Evolutionary conservation across 2,797 vertebrate genomes (phyloP), one percentile per base, ranked within the genome.

Genomic region (Nasua narica): DNA sequence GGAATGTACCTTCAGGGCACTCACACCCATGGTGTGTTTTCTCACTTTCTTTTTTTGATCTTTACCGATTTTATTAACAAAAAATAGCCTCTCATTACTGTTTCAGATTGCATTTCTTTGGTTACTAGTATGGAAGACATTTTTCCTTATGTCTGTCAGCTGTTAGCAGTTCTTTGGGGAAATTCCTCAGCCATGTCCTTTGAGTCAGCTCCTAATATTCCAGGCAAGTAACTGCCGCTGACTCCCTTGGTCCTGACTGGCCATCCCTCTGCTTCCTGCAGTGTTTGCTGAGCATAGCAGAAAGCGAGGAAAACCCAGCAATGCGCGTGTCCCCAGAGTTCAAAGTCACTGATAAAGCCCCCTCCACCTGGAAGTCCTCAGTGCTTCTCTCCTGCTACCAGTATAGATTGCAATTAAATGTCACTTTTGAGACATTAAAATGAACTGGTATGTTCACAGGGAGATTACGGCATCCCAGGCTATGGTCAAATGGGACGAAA

Each of bases 401-500:
- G 7, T 46, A 7, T 25, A 85, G 27, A 35, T 18, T 18, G 8
- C 4, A 52, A 29, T 60, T 79, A 35, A 54, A 46, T 92, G 72
- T 72, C 13, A 21, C 25, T 83, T 62, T 82, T 62, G 62, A 91
- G 72, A 95, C 92, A 93, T 15, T 95, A 69, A 97, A 89, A 95
- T 43, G 5, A 91, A 52, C 18, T 87, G 52, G 3, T 97, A 2
- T 98, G 29, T 94, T 95, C 93, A 43, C 91, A 98, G 97, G 98
- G 97, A 84, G 97, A 97, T 77, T 56, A 93, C 14, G 97, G 98
- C 90, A 87, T 62, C 43, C 96, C 97, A 29, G 97, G 94, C 46
- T 97, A 95, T 32, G 96, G 98, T 87, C 69, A 2, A 1, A 79
- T 21, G 43, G 97, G 98, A 78, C 83, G 0, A 32, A 96, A 97